Percentiles rank a stretch among this genome's conserved stretches.
These are phyloP conservation scores for Calycopis cecrops DNA, from an alignment of 1,140 invertebrate species.

Conservation along the genomic window DNA sequence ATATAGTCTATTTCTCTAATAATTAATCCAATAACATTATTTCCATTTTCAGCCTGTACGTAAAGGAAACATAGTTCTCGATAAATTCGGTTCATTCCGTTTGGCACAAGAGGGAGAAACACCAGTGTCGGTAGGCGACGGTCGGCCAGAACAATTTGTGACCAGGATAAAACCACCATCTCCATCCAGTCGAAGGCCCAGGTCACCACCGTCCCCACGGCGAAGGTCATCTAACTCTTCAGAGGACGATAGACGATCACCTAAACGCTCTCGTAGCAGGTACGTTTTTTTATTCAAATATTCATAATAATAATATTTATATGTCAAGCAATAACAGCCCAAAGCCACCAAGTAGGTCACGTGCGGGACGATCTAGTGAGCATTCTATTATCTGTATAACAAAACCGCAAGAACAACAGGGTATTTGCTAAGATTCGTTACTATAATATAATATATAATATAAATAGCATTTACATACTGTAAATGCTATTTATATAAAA, in stretches of 20 bases:
- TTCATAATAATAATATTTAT: no score
- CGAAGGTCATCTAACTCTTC: conserved; percentile 61
- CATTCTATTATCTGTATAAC: no score
- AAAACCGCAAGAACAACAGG: no score
- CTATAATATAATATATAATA: no score
- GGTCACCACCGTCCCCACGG: conserved; percentile 69
- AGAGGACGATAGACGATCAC: conserved; percentile 58
- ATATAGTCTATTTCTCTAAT: no score
- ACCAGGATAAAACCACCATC: conserved; percentile 62
- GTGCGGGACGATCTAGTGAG: no score
- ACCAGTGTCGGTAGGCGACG: conserved; percentile 57
- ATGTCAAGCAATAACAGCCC: no score
- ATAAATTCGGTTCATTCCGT: conserved; percentile 81
- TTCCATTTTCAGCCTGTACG: conserved; percentile 37
- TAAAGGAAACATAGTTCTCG: conserved; percentile 76
- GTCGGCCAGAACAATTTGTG: conserved; percentile 71
- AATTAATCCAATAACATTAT: no score
- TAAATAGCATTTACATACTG: no score
- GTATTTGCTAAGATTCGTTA: no score
- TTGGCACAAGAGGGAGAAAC: conserved; percentile 74
- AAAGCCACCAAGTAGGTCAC: no score
- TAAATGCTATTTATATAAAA: no score
- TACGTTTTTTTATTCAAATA: conserved; percentile 14
- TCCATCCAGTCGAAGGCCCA: conserved; percentile 49
- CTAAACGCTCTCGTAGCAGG: conserved; percentile 73